These are phyloP conservation scores for Epicampocera succincta DNA, from an alignment of 2,888 invertebrate species.

Conservation along the genomic window DNA sequence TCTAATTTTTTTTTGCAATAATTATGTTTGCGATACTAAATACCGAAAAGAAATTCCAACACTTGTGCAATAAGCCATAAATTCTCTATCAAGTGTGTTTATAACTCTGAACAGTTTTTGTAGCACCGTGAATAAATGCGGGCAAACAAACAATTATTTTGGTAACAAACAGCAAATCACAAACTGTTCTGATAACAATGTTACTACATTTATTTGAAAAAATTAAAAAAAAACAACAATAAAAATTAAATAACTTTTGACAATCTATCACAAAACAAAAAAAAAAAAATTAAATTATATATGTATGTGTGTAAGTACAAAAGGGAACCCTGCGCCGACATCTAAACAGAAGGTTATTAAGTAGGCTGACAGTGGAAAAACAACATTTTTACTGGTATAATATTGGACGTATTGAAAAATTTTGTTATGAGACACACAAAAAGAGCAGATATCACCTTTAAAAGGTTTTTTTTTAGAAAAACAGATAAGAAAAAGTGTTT, in stretches of 20 bases:
- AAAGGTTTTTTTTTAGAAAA: slow-evolving; percentile 4
- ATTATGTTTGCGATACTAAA: no score
- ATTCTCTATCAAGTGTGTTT: not conserved
- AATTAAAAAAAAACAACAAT: not conserved
- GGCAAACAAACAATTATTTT: slow-evolving; percentile 27
- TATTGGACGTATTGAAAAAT: slow-evolving; percentile 15
- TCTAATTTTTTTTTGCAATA: no score
- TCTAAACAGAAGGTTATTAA: slow-evolving; percentile 2
- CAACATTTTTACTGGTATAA: not conserved
- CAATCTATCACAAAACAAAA: not conserved
- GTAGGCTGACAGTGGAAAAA: slow-evolving; percentile 1
- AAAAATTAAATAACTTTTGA: not conserved
- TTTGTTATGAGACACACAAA: not conserved
- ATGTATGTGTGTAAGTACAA: no score
- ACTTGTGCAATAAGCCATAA: no score
- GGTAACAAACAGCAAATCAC: slow-evolving; percentile 12
- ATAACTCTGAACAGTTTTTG: not conserved
- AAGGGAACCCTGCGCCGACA: not conserved
- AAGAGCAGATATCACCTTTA: not conserved
- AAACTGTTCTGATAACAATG: slow-evolving; percentile 40
- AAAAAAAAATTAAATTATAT: no score
- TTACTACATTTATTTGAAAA: slow-evolving; percentile 14
- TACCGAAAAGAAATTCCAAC: no score
- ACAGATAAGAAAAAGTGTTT: slow-evolving; percentile 37
- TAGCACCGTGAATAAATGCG: slow-evolving; percentile 10